A percentile compares a stretch with the other conserved stretches of the same genome.
These are phyloP conservation scores for Crotalus horridus DNA, from an alignment of 2,113 vertebrate genomes.

Conservation along the genomic window DNA sequence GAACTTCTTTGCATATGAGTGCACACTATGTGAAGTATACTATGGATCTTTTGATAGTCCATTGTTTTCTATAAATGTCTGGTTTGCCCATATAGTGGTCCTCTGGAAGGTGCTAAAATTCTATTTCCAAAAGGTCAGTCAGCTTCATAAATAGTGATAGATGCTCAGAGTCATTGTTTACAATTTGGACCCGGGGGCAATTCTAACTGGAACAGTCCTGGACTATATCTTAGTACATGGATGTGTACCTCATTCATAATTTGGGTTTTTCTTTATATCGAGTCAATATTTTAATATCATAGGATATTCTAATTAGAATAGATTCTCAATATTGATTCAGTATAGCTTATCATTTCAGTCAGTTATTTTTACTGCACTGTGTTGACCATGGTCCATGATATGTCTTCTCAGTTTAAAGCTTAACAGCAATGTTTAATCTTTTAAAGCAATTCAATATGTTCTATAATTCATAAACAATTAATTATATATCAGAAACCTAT, in stretches of 20 bases:
- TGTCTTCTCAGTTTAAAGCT: neutral
- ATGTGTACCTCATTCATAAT: neutral
- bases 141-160: neutral
- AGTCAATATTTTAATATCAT: neutral
- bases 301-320: neutral
- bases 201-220: neutral
- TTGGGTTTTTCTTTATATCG: neutral
- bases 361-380: neutral
- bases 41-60: neutral
- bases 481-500: neutral
- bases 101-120: neutral
- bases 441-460: neutral
- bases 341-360: neutral
- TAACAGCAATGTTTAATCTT: neutral
- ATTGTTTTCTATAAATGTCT: neutral
- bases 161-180: neutral
- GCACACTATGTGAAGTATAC: neutral
- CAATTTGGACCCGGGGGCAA: neutral
- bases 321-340: neutral
- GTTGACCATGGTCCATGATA: neutral
- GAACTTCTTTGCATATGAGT: neutral
- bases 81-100: neutral
- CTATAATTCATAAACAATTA: neutral
- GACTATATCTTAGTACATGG: neutral
- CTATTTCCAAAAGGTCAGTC: neutral